Conservation (phyloP, 2,888 invertebrate genomes). For the Andrena praecox region DNA sequence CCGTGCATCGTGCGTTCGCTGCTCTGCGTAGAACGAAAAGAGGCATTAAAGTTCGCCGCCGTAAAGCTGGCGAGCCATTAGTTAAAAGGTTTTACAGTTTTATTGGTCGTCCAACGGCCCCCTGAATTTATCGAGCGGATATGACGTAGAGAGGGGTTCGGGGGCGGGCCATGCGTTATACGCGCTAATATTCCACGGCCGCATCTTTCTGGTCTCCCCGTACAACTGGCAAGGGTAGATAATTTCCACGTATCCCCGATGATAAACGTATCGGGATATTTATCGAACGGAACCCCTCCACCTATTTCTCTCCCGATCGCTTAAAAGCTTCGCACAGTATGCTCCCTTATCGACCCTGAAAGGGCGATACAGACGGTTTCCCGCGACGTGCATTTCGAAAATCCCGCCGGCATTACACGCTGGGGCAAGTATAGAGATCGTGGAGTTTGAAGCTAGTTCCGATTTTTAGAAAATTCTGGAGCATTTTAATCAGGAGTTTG, state of each 20-base stretch:
- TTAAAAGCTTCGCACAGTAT: conserved; percentile 20
- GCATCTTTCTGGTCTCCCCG: conserved; percentile 49
- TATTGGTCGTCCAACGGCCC: conserved; percentile 73
- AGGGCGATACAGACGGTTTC: conserved; percentile 6
- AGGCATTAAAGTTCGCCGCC: conserved; percentile 65
- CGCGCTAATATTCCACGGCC: conserved; percentile 61
- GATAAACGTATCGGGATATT: conserved; percentile 59
- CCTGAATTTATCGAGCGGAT: conserved; percentile 77
- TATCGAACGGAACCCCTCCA: conserved; percentile 15
- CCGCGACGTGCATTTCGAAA: conserved; percentile 18
- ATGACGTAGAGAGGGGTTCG: conserved; percentile 56
- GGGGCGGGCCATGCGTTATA: conserved; percentile 40
- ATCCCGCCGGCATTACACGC: not conserved
- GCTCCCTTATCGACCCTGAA: conserved; percentile 18
- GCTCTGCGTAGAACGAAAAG: conserved; percentile 50
- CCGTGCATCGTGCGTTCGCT: conserved; percentile 23
- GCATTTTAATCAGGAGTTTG: not conserved
- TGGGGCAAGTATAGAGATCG: conserved; percentile 6
- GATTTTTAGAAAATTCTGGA: not conserved
- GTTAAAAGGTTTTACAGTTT: conserved; percentile 78
- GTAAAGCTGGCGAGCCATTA: conserved; percentile 70
- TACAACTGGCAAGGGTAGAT: conserved; percentile 30
- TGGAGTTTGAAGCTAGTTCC: not conserved
- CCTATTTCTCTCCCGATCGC: conserved; percentile 36
- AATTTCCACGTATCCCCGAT: conserved; percentile 46